phyloP scores from a whole-genome alignment of 1,140 invertebrate genomes.

The Drosophila grimshawi region DNA sequence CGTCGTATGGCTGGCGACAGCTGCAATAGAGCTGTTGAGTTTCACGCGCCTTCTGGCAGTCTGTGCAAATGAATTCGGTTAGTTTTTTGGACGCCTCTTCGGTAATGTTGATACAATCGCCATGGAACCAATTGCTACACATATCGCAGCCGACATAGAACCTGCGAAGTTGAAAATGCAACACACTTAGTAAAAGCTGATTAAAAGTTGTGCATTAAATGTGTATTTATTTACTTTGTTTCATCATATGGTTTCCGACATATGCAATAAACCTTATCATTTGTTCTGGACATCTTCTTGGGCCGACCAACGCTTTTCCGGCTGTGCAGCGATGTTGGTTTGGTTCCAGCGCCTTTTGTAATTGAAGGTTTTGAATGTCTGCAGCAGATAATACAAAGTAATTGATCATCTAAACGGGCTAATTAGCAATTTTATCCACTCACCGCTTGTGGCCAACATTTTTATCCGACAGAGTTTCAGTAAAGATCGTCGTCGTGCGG shows the following conservation, averaged over 20 bases:
- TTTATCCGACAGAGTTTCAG: conserved; percentile 48
- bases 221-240: conserved; percentile 88
- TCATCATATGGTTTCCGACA: conserved; percentile 98
- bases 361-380: conserved; percentile 30
- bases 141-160: conserved; percentile 99
- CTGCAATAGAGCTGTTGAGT: conserved; percentile 97
- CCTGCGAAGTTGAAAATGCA: conserved; percentile 85
- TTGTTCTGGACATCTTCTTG: conserved; percentile 85
- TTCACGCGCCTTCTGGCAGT: conserved; percentile 93
- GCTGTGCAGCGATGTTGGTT: conserved; percentile 36
- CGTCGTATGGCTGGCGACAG: conserved; percentile 98
- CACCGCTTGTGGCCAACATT: conserved; percentile 56
- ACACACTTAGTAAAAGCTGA: background rate
- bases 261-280: conserved; percentile 95
- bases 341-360: conserved; percentile 24
- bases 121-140: conserved; percentile 99
- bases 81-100: conserved; percentile 96
- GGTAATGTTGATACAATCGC: conserved; percentile 97
- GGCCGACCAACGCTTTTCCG: conserved; percentile 67
- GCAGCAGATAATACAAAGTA: background rate
- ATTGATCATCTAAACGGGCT: too few relatives aligned
- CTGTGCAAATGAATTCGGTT: conserved; percentile 94
- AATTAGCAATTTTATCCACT: background rate
- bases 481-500: conserved; percentile 16
- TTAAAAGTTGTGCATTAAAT: background rate